Evolutionary conservation across 1,140 invertebrate genomes (phyloP), one percentile per base, ranked within the genome.

Genomic region (Neodiprion virginianus): DNA sequence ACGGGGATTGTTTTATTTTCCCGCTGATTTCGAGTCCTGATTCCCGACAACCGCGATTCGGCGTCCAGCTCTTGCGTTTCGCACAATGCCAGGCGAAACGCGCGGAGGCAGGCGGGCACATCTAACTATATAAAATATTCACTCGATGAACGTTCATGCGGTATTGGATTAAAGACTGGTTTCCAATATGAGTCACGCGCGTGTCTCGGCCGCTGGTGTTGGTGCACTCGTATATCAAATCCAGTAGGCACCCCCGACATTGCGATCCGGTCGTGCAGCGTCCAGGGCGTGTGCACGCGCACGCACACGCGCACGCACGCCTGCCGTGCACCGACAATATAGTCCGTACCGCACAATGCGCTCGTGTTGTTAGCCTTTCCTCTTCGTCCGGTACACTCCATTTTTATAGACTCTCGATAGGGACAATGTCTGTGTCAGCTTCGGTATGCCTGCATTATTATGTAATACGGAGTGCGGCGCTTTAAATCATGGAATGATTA

Each of bases 181-280:
- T 85, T 81, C 81, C 82, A 71, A 82, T 81, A 85, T 86, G 84
- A 86, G 79, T 86, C 85, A 86, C 79, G 80, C 79, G 83, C 82
- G 83, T 82, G 81, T 83, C 82, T 79, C 76, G 80, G 61, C 79
- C 81, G 17, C 23, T 23, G 82, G 80, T 84, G 82, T 83, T 82
- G 78, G 85, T 85, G 83, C 78, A 84, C 85, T 87, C 86, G 84
- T 87, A 87, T 87, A 87, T 87, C 86, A 87, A 87, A 87, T 86
- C 86, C 86, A 87, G 86, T 87, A 87, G 85, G 84, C 85, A 86
- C 84, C 84, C 85, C 86, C 85, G 83, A 85, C 80, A 80, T 85
- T 79, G 82, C 81, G 82, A 84, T 84, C 82, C 77, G 79, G 79
- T 77, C 78, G 74, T 73, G 71, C 72, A n/a, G 49, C 28, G 53